These are phyloP conservation scores for Vultur gryphus DNA, from an alignment of 2,797 vertebrate genomes.

Conservation along the genomic window DNA sequence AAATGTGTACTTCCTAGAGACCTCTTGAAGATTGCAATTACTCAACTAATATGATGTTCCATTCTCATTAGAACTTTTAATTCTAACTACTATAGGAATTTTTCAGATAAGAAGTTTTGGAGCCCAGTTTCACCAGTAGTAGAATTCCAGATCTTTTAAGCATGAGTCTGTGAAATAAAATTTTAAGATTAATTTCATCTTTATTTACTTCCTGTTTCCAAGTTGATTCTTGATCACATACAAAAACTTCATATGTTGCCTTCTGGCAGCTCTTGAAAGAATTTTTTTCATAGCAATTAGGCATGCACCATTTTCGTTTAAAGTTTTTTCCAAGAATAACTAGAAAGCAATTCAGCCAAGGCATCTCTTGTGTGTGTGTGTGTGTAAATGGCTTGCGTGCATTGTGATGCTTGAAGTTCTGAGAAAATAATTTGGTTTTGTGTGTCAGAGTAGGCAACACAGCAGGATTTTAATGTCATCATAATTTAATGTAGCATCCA, in stretches of 20 bases:
- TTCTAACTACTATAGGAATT: background rate
- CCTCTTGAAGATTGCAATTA: background rate
- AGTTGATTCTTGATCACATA: background rate
- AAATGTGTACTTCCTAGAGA: background rate
- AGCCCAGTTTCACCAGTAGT: background rate
- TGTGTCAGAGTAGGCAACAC: background rate
- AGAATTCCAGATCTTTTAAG: background rate
- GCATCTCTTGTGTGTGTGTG: background rate
- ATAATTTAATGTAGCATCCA: background rate
- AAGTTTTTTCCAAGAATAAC: background rate
- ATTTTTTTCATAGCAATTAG: background rate
- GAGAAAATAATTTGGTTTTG: background rate
- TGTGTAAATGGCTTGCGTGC: background rate
- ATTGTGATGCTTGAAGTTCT: background rate
- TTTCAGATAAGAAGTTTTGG: background rate
- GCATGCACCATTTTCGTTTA: background rate
- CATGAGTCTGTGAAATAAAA: background rate
- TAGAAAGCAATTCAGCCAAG: background rate
- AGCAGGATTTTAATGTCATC: background rate
- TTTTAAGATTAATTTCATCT: background rate
- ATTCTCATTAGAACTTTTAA: background rate
- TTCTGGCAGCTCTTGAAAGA: background rate
- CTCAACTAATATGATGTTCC: background rate
- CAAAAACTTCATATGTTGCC: background rate
- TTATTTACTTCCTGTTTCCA: background rate